These are phyloP conservation scores for Doryteuthis pealeii DNA, from an alignment of 1,140 invertebrate species.

Conservation along the genomic window DNA sequence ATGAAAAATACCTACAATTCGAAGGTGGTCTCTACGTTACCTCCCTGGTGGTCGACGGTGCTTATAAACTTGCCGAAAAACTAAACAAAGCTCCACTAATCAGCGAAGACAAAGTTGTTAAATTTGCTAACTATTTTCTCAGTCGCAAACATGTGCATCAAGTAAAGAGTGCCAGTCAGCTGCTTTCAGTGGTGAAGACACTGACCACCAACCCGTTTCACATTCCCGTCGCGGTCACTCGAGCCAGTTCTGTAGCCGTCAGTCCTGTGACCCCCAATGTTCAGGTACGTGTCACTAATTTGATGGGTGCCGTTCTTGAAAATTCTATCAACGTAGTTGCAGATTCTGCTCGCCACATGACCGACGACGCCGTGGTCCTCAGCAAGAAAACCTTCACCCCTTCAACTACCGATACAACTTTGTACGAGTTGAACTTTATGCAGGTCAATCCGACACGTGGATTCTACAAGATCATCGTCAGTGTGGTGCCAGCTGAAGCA, in stretches of 20 bases:
- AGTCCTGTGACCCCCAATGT: conserved; percentile 73
- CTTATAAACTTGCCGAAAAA: conserved; percentile 71
- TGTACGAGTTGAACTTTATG: conserved; percentile 80
- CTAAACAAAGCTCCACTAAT: conserved; percentile 72
- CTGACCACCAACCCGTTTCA: conserved; percentile 71
- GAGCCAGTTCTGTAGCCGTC: conserved; percentile 74
- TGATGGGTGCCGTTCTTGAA: conserved; percentile 77
- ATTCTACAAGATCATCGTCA: conserved; percentile 79
- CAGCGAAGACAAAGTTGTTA: conserved; percentile 74
- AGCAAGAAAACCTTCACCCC: conserved; percentile 68
- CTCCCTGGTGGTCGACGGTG: conserved; percentile 73
- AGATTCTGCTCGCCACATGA: conserved; percentile 73
- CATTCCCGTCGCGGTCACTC: conserved; percentile 75
- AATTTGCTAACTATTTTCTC: conserved; percentile 89
- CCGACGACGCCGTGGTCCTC: conserved; percentile 76
- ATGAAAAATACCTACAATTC: conserved; percentile 82
- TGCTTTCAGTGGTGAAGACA: conserved; percentile 77
- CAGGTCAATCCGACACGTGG: conserved; percentile 78
- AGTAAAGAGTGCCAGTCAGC: conserved; percentile 75
- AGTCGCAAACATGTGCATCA: conserved; percentile 87
- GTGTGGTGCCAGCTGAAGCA: conserved; percentile 65
- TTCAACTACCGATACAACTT: conserved; percentile 66
- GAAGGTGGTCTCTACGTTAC: conserved; percentile 81
- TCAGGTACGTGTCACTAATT: conserved; percentile 77
- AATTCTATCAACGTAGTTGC: conserved; percentile 70